phyloP scores from a whole-genome alignment of 2,888 invertebrate species.

The Eilema caniola region DNA sequence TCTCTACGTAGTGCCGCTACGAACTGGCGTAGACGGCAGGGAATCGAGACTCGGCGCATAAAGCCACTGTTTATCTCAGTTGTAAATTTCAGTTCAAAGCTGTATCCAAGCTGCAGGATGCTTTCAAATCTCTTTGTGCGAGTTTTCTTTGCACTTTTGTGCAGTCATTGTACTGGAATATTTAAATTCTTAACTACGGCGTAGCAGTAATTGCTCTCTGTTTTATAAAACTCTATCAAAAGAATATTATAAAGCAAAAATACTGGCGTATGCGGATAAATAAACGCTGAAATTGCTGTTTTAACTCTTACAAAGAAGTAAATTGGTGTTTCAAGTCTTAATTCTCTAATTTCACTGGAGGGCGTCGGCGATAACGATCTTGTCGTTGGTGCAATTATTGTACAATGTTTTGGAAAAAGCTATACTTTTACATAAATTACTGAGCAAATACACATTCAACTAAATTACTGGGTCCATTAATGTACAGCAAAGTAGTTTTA shows the following conservation, averaged over 20 bases:
- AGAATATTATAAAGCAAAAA: conserved; percentile 27
- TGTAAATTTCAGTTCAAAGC: conserved; percentile 81
- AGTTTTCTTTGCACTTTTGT: conserved; percentile 78
- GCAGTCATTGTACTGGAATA: conserved; percentile 75
- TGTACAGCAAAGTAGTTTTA: conserved; percentile 8
- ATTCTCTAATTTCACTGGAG: conserved; percentile 71
- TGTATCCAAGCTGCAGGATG: conserved; percentile 80
- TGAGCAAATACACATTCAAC: conserved; percentile 65
- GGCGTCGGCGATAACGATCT: conserved; percentile 76
- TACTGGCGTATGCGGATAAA: conserved; percentile 12
- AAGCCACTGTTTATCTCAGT: conserved; percentile 75
- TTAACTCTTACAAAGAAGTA: conserved; percentile 36
- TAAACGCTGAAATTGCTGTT: background rate
- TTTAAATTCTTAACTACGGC: conserved; percentile 64
- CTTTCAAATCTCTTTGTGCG: conserved; percentile 81
- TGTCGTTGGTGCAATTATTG: conserved; percentile 74
- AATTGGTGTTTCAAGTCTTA: conserved; percentile 64
- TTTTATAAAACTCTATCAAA: conserved; percentile 46
- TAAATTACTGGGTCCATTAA: conserved; percentile 44
- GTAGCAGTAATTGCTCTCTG: conserved; percentile 59
- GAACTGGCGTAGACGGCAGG: conserved; percentile 73
- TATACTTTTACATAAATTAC: conserved; percentile 72
- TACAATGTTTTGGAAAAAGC: conserved; percentile 67
- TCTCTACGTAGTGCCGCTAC: conserved; percentile 71
- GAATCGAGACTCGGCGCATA: conserved; percentile 63